phyloP scores from a whole-genome alignment of 2,888 invertebrate genomes.

The Eupithecia exiguata region DNA sequence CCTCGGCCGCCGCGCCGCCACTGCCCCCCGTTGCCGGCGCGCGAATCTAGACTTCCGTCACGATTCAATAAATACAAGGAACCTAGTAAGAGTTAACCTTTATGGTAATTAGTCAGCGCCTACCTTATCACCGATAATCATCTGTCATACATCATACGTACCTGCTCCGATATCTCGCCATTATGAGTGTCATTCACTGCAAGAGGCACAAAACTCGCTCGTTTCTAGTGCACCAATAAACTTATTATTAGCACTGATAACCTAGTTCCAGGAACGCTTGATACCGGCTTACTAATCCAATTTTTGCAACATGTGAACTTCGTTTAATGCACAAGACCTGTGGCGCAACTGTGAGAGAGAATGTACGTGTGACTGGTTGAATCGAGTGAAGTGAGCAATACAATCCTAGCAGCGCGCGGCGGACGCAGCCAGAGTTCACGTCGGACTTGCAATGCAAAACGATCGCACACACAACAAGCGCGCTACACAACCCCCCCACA shows the following conservation, averaged over 20 bases:
- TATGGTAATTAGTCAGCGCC: background rate
- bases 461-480: conserved; percentile 42
- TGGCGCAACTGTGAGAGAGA: conserved; percentile 78
- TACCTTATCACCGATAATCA: conserved; percentile 3
- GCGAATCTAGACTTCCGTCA: background rate
- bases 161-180: conserved; percentile 72
- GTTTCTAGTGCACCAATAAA: conserved; percentile 43
- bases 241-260: conserved; percentile 18
- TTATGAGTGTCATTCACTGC: conserved; percentile 62
- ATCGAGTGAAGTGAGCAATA: conserved; percentile 52
- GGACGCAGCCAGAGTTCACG: conserved; percentile 55
- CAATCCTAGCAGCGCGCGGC: conserved; percentile 52
- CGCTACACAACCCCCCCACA: conserved; percentile 38
- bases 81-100: background rate
- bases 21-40: background rate
- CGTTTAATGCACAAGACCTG: conserved; percentile 53
- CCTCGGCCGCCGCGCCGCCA: conserved; percentile 7
- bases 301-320: conserved; percentile 18
- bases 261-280: conserved; percentile 17
- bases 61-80: background rate
- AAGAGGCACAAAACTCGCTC: conserved; percentile 51
- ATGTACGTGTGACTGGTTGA: conserved; percentile 79
- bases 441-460: conserved; percentile 70
- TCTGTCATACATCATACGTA: conserved; percentile 28
- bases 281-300: conserved; percentile 13